phyloP scores from a whole-genome alignment of 2,888 invertebrate genomes.

The Galeopsomyia nigrocyanea region DNA sequence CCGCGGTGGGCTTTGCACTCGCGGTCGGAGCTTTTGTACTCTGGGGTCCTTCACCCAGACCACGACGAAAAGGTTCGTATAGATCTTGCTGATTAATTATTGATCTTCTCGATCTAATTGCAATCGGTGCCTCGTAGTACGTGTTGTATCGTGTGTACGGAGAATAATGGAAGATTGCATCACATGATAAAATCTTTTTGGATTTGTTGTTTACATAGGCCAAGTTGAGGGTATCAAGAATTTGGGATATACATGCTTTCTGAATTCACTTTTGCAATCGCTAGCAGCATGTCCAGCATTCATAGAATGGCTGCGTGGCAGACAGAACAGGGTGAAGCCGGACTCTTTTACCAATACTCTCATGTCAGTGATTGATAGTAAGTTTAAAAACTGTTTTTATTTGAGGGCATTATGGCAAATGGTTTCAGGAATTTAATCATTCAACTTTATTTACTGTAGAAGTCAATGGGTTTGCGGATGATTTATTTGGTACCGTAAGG shows the following conservation, averaged over 20 bases:
- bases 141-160: too few relatives aligned
- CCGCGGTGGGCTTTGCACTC: conserved; percentile 84
- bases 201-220: conserved; percentile 69
- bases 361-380: conserved; percentile 82
- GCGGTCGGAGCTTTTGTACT: conserved; percentile 87
- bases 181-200: not conserved
- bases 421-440: too few relatives aligned
- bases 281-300: conserved; percentile 89
- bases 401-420: not conserved
- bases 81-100: too few relatives aligned
- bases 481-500: conserved; percentile 62
- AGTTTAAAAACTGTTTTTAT: conserved; percentile 48
- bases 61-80: conserved; percentile 67
- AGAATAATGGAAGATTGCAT: too few relatives aligned
- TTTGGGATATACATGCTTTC: conserved; percentile 92
- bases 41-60: conserved; percentile 81
- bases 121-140: too few relatives aligned
- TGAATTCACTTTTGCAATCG: conserved; percentile 92
- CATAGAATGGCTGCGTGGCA: conserved; percentile 83
- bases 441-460: conserved; percentile 50
- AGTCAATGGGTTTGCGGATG: conserved; percentile 63
- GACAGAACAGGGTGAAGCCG: conserved; percentile 74
- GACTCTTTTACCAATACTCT: conserved; percentile 82
- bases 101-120: too few relatives aligned
- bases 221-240: conserved; percentile 90